Evolutionary conservation across 2,113 vertebrate genomes (phyloP).

Genomic region (Syngnathoides biaculeatus): DNA sequence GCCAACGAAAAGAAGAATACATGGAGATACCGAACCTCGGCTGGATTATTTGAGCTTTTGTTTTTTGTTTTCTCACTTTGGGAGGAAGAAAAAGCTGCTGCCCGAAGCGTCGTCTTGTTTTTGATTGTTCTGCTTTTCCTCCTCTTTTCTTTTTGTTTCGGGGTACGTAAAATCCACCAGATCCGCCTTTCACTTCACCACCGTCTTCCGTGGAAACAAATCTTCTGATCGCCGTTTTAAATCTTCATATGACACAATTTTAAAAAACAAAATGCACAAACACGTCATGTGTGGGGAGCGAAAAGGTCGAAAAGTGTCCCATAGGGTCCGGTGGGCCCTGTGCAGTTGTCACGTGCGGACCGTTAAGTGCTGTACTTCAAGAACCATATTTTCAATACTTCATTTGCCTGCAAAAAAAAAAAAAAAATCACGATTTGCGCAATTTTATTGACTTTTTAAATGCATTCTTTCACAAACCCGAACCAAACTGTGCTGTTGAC

Average conservation of each 20-base stretch:
- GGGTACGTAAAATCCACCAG: not conserved
- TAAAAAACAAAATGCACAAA: not conserved
- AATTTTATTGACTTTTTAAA: not conserved
- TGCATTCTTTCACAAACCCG: not conserved
- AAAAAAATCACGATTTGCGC: not conserved
- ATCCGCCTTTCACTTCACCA: not conserved
- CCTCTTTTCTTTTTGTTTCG: not conserved
- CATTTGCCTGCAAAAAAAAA: not conserved
- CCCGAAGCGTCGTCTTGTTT: not conserved
- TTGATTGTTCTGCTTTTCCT: not conserved
- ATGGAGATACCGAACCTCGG: constrained; percentile 40
- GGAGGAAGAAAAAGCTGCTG: not conserved
- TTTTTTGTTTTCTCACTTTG: not conserved
- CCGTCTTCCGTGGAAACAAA: not conserved
- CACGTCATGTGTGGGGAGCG: not conserved
- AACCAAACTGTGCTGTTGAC: not conserved
- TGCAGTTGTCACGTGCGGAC: not conserved
- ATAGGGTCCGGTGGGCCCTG: not conserved
- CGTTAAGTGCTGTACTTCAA: not conserved
- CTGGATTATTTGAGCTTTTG: constrained; percentile 60
- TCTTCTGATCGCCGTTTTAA: not conserved
- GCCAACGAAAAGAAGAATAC: constrained; percentile 22
- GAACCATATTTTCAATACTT: not conserved
- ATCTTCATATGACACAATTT: not conserved
- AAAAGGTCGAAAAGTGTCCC: not conserved